Evolutionary conservation across 1,140 invertebrate species (phyloP).

Genomic region (Ceratosolen fusciceps): DNA sequence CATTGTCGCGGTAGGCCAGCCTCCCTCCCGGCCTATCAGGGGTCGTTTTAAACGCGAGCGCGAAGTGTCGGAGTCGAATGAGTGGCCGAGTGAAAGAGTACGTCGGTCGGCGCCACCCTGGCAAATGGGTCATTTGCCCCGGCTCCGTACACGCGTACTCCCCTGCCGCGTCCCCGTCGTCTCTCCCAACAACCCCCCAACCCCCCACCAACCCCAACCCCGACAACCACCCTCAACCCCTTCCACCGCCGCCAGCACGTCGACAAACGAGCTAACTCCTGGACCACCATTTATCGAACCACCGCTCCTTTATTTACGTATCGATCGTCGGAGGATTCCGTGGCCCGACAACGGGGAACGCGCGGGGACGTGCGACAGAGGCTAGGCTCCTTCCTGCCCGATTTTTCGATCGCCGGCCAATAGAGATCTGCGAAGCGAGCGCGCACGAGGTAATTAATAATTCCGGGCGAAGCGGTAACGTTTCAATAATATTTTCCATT

Average conservation of each 20-base stretch:
- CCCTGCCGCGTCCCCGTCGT: background rate
- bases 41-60: slow-evolving; percentile 22
- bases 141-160: background rate
- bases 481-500: no score
- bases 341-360: background rate
- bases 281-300: background rate
- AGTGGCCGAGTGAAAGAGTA: background rate
- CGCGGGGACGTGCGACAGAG: background rate
- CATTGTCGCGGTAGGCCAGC: background rate
- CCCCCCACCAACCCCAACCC: no score
- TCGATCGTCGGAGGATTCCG: background rate
- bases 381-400: no score
- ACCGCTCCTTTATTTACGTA: background rate
- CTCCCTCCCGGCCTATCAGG: no score
- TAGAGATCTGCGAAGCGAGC: no score
- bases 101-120: slow-evolving; percentile 15
- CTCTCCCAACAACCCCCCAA: no score
- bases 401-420: no score
- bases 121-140: slow-evolving; percentile 4
- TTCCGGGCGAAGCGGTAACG: no score
- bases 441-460: no score
- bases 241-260: no score
- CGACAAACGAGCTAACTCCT: no score
- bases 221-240: no score
- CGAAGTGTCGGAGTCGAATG: slow-evolving; percentile 11